A percentile compares a stretch with the other conserved stretches of the same genome.
phyloP scores from a whole-genome alignment of 37 sponge, comb jelly and placozoan genomes.

The Halisarca cf. caerulea region DNA sequence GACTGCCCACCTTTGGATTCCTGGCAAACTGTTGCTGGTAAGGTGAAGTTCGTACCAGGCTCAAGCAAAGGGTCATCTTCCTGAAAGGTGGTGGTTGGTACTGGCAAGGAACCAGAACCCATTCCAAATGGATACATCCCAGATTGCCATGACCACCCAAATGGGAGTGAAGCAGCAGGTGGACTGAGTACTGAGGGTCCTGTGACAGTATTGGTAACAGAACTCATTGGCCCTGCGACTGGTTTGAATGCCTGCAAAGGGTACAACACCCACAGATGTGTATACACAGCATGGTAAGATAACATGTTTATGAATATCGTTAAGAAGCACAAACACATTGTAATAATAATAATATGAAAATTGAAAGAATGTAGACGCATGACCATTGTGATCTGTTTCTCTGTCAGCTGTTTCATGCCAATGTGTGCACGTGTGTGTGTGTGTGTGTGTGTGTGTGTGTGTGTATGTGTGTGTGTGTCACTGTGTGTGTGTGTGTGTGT shows the following conservation, averaged over 20 bases:
- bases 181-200: constrained; percentile 14
- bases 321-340: not conserved
- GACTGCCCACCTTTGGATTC: constrained; percentile 85
- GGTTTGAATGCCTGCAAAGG: constrained; percentile 15
- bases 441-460: too few species aligned
- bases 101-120: not conserved
- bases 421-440: too few species aligned
- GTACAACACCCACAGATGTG: too few species aligned
- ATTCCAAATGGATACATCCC: constrained; percentile 4
- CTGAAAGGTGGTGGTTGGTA: not conserved
- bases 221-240: not conserved
- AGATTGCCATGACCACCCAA: constrained; percentile 37
- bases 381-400: not conserved
- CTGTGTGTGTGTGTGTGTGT: too few species aligned
- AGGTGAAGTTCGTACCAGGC: constrained; percentile 47
- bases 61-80: not conserved
- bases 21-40: constrained; percentile 81
- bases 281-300: too few species aligned
- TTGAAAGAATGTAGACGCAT: too few species aligned
- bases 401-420: too few species aligned
- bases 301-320: too few species aligned
- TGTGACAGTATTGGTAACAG: not conserved
- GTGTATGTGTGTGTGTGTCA: too few species aligned
- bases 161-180: constrained; percentile 50
- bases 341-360: not conserved